Base-by-base conservation (phyloP, 2,797 vertebrate species). In the Alcedo quadribrachys region DNA sequence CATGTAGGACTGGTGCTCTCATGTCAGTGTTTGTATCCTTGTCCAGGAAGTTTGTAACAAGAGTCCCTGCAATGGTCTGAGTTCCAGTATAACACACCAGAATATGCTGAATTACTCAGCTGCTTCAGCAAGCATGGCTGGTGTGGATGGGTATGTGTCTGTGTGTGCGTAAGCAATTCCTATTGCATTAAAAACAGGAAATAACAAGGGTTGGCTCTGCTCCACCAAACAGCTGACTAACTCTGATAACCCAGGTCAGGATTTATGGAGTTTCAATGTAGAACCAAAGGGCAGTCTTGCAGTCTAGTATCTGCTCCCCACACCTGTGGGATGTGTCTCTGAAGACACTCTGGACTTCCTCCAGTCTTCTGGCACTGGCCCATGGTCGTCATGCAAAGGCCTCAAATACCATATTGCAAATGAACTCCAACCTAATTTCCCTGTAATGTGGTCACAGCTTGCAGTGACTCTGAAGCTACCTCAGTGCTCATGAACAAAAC, bases 351-450 rank as follows among this genome's bases (percentile, higher is more conserved):
- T 0, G 0, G 25, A 24, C 21, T 65, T 70, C 35, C 12, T 40
- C 27, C 43, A 30, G 16, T 8, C 48, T 42, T 51, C 67, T 55
- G 68, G 46, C 33, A 15, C 19, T n/a, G 48, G 18, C 37, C 33
- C 4, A 0, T 5, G 7, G 30, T 24, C 54, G 15, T 27, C 58
- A 30, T 21, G 17, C 63, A 61, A 30, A 73, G 17, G 12, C 13
- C 33, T 63, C 48, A 57, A 68, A 33, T 6, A 25, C 6, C 1
- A 1, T 0, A 1, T 7, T 40, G 14, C 0, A 1, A 33, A 48
- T 42, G 45, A 90, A 11, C 30, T 66, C 48, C 81, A 84, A 6
- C 15, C 71, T 73, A 35, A 53, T 70, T 76, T 90, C 61, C 40
- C 57, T 70, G 60, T 60, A 63, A 33, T 12, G 15, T 27, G 37